Evolutionary conservation across 2,797 vertebrate species (phyloP).

Genomic region (Falco naumanni): DNA sequence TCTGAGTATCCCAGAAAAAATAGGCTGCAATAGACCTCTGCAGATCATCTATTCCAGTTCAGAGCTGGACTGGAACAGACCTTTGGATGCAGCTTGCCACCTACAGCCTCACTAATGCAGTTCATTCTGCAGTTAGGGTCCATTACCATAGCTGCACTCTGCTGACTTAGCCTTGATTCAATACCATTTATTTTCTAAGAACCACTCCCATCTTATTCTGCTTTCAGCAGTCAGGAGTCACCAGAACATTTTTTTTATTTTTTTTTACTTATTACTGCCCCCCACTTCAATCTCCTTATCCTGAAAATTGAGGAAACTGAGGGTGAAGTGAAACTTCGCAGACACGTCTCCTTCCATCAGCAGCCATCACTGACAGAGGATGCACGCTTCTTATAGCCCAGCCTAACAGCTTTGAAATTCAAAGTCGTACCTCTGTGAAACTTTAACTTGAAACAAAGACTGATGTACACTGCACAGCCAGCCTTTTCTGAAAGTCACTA

Average conservation of each 20-base stretch:
- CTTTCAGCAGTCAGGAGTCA: background rate
- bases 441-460: background rate
- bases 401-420: background rate
- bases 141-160: background rate
- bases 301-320: background rate
- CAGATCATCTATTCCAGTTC: background rate
- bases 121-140: background rate
- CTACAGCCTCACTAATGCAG: fast-evolving
- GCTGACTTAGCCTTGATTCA: background rate
- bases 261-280: background rate
- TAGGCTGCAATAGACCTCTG: background rate
- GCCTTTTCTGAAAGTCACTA: background rate
- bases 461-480: background rate
- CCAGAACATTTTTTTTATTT: background rate
- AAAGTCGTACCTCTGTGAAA: background rate
- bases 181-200: background rate
- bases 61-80: background rate
- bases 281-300: background rate
- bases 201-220: background rate
- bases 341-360: background rate
- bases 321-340: background rate
- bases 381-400: background rate
- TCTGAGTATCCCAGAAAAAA: background rate
- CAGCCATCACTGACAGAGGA: background rate
- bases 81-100: background rate